A percentile compares a stretch with the other conserved stretches of the same genome.
phyloP scores from a whole-genome alignment of 2,888 invertebrate genomes.

The Trimorus sp. region DNA sequence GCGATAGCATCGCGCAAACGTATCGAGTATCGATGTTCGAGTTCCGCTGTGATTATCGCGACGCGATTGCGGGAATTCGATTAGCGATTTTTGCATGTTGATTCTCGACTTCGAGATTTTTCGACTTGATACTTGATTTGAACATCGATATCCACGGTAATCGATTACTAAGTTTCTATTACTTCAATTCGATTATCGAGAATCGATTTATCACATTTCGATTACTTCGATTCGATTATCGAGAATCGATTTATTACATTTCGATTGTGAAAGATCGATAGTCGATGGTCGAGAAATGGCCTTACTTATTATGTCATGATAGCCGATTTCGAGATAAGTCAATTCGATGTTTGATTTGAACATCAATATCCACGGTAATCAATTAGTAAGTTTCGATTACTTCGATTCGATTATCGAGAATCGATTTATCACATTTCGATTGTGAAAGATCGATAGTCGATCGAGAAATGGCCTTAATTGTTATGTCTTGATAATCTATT shows the following conservation, averaged over 20 bases:
- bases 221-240: neutral
- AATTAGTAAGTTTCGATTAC: neutral
- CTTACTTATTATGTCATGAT: neutral
- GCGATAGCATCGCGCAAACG: neutral
- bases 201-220: neutral
- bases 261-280: neutral
- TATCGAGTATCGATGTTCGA: conserved; percentile 1
- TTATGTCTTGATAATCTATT: neutral
- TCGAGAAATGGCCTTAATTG: neutral
- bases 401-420: neutral
- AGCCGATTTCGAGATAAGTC: neutral
- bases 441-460: neutral
- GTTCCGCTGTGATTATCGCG: neutral
- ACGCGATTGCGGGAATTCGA: neutral
- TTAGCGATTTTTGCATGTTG: too few species aligned
- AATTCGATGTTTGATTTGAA: neutral
- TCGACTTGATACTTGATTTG: too few species aligned
- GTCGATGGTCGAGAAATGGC: neutral
- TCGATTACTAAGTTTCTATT: neutral
- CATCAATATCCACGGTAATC: too few species aligned
- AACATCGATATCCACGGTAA: too few species aligned
- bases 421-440: neutral
- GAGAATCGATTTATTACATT: neutral
- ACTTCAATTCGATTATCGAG: neutral
- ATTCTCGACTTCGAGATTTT: too few species aligned